Conservation (phyloP, 2,113 vertebrate genomes). For the Setophaga kirtlandii region DNA sequence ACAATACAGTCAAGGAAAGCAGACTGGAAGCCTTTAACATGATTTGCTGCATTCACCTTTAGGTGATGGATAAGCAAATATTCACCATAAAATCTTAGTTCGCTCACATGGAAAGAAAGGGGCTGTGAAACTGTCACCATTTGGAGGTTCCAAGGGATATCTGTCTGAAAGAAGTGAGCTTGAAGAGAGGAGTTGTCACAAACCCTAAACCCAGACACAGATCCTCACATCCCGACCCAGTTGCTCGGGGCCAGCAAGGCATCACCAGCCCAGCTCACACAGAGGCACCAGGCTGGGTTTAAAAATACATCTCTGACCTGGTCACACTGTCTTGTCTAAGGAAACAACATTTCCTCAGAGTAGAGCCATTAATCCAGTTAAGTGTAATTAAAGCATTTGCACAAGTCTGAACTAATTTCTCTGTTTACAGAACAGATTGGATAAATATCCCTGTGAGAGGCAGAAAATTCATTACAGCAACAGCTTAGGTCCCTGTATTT, state of each 20-base stretch:
- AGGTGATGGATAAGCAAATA: background rate
- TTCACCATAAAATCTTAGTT: background rate
- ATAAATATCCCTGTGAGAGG: slow-evolving; percentile 61
- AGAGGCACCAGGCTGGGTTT: background rate
- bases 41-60: background rate
- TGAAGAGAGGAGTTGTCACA: background rate
- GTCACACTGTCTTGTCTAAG: slow-evolving; percentile 35
- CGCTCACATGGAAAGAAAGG: background rate
- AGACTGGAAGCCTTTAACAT: background rate
- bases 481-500: slow-evolving; percentile 49
- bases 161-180: background rate
- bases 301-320: slow-evolving; percentile 6
- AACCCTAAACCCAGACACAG: background rate
- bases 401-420: slow-evolving; percentile 56
- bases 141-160: background rate
- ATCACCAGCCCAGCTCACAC: background rate
- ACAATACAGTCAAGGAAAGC: background rate
- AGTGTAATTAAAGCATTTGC: slow-evolving; percentile 62
- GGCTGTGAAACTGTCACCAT: background rate
- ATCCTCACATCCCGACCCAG: background rate
- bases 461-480: slow-evolving; percentile 64
- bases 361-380: slow-evolving; percentile 62
- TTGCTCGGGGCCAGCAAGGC: background rate
- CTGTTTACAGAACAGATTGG: slow-evolving; percentile 65
- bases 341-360: slow-evolving; percentile 42